phyloP scores from a whole-genome alignment of 2,113 vertebrate species.

The Pseudorectes ferrugineus region DNA sequence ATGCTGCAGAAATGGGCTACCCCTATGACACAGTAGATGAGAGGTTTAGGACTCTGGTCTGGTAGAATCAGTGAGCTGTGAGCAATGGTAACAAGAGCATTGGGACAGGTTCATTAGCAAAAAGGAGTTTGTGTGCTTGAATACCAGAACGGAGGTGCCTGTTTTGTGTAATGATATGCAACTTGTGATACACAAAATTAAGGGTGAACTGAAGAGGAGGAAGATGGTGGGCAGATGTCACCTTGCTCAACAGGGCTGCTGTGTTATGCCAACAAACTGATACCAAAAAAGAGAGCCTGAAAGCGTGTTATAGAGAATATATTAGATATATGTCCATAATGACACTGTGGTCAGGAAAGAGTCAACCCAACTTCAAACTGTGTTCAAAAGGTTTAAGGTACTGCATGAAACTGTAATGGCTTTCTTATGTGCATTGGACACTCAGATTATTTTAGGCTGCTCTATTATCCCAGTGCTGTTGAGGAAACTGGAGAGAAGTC shows the following conservation, averaged over 20 bases:
- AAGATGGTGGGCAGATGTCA: background rate
- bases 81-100: background rate
- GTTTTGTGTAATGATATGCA: background rate
- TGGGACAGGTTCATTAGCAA: background rate
- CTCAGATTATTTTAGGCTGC: background rate
- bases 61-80: background rate
- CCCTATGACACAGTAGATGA: background rate
- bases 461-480: background rate
- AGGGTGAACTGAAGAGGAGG: background rate
- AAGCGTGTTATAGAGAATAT: background rate
- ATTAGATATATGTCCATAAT: background rate
- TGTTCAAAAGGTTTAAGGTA: background rate
- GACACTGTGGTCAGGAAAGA: background rate
- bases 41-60: background rate
- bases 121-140: background rate
- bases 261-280: background rate
- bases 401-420: background rate
- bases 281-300: background rate
- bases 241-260: background rate
- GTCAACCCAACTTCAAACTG: background rate
- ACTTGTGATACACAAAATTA: background rate
- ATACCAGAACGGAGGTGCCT: background rate
- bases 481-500: background rate
- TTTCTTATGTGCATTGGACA: background rate
- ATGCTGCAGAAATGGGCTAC: background rate